These are phyloP conservation scores for Microctenopoma stevenorrisi DNA, from an alignment of 2,797 vertebrate genomes.

Conservation along the genomic window DNA sequence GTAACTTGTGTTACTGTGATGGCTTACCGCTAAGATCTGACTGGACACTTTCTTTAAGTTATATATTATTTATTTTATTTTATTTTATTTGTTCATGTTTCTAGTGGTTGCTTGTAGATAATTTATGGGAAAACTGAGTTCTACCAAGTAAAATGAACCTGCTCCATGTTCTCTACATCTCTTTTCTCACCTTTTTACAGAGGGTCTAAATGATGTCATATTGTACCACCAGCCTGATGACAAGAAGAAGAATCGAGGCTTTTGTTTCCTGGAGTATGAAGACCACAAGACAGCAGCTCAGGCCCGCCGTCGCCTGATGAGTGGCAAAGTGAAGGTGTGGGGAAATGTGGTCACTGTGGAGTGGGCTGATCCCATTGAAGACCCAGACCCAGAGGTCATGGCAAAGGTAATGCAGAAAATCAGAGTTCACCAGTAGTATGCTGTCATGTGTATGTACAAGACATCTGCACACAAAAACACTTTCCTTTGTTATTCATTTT, in stretches of 20 bases:
- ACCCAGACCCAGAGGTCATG: conserved; percentile 99
- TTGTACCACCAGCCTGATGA: conserved; percentile 99
- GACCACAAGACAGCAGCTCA: conserved; percentile 99
- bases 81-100: not conserved
- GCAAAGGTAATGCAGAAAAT: conserved; percentile 88
- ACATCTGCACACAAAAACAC: not conserved
- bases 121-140: not conserved
- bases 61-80: not conserved
- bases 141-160: not conserved
- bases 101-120: not conserved
- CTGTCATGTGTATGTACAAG: not conserved
- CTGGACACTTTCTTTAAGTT: conserved; percentile 37
- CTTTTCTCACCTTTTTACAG: conserved; percentile 68
- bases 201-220: conserved; percentile 99
- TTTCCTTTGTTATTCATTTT: conserved; percentile 9
- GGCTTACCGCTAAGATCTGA: conserved; percentile 78
- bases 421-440: not conserved
- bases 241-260: conserved; percentile 98
- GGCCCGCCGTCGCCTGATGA: conserved; percentile 97
- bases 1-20: conserved; percentile 70
- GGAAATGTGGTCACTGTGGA: conserved; percentile 98
- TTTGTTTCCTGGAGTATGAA: conserved; percentile 99
- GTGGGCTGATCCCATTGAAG: conserved; percentile 99
- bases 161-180: conserved; percentile 7
- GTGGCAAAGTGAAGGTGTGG: conserved; percentile 99